Conservation (phyloP, 2,797 vertebrate genomes). For the Capromys pilorides region DNA sequence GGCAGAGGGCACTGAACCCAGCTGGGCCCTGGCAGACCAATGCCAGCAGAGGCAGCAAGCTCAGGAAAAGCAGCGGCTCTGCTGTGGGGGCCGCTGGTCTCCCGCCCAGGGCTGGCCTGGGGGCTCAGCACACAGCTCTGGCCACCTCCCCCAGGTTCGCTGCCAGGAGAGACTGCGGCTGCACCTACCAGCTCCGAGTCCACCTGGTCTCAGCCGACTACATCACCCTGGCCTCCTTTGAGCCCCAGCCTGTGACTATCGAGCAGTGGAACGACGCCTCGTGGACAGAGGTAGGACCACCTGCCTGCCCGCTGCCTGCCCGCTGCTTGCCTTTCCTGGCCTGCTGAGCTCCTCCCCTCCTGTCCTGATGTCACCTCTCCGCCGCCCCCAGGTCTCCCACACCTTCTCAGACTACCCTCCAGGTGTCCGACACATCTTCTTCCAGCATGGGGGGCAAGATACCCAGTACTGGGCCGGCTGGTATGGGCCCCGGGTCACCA, state of each 20-base stretch:
- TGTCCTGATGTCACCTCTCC: background rate
- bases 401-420: slow-evolving; percentile 91
- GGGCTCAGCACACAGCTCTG: background rate
- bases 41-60: background rate
- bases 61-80: background rate
- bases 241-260: slow-evolving; percentile 84
- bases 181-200: slow-evolving; percentile 88
- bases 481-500: slow-evolving; percentile 93
- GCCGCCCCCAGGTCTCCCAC: slow-evolving; percentile 87
- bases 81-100: background rate
- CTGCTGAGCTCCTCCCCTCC: background rate
- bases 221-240: slow-evolving; percentile 83
- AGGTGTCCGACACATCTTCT: slow-evolving; percentile 91
- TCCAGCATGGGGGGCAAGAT: slow-evolving; percentile 93
- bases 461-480: slow-evolving; percentile 93
- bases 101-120: background rate
- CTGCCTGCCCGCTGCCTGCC: background rate
- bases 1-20: background rate
- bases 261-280: slow-evolving; percentile 90
- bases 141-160: slow-evolving; percentile 87
- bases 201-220: slow-evolving; percentile 86
- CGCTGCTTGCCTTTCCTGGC: background rate
- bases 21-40: background rate
- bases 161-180: slow-evolving; percentile 90
- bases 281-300: slow-evolving; percentile 89